Evolutionary conservation across 1,140 invertebrate species (phyloP), one percentile per base, ranked within the genome.

Genomic region (Solenopsis fugax): DNA sequence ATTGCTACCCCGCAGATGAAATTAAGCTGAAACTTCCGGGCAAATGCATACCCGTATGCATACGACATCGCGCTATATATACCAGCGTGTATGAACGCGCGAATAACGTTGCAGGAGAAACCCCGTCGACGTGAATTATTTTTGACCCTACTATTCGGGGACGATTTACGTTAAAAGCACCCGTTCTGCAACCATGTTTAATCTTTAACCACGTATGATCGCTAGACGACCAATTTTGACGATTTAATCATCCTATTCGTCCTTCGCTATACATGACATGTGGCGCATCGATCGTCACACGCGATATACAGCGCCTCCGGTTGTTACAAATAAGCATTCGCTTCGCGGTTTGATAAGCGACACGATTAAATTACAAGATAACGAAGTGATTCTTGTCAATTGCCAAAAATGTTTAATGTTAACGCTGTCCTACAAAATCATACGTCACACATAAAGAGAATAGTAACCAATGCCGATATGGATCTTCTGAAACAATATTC

Each of bases 1-100:
- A 76, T 75, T 81, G 75, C 60, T 62, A 52, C n/a, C n/a, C 29
- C 50, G 12, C 56, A 29, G 52, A 50, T 56, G 87, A 89, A 88
- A 88, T 89, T 88, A 89, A 88, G 87, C 87, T 48, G 50, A 58
- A 67, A 62, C 78, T 88, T 72, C 73, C 81, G 72, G 65, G 88
- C 60, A 45, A 88, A 89, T 89, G 82, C 73, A 89, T 73, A 21
- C 34, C 16, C 10, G 9, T 60, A 73, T 62, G 80, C 80, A 62
- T 73, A 82, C 67, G 80, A 58, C 80, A 60, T 52, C 24, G 65
- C 21, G 78, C 67, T 81, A 69, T 72, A 64, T 37, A 41, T 10
- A 69, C 6, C 29, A 41, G 6, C 16, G 18, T 6, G 21, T 52
- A 37, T 34, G 24, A 48, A 16, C 37, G n/a, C 7, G 24, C 78